Conservation (phyloP, 1,140 invertebrate species). For the Colletes latitarsis region DNA sequence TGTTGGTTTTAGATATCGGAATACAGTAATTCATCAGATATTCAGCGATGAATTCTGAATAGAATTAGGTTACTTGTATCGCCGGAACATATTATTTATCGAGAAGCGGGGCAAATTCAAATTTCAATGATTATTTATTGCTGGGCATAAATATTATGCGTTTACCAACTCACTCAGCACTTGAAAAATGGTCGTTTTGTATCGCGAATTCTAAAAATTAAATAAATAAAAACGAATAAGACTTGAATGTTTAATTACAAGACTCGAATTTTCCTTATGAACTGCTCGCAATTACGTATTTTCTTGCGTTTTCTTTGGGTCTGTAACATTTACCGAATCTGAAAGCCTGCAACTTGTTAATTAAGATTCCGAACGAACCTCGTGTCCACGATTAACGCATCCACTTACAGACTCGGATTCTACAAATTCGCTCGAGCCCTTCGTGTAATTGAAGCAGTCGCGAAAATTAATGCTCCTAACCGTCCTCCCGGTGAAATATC, state of each 20-base stretch:
- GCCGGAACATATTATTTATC: not conserved
- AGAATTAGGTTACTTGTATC: not conserved
- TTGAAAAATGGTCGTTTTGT: no score
- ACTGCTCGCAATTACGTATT: no score
- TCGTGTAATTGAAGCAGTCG: not conserved
- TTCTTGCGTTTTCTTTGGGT: no score
- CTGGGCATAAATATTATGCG: no score
- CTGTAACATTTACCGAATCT: no score
- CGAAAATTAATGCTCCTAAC: slow-evolving; percentile 2
- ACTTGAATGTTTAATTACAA: no score
- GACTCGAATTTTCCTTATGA: no score
- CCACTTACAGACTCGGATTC: not conserved
- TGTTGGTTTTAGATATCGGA: not conserved
- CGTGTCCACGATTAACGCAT: not conserved
- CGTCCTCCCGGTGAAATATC: not conserved
- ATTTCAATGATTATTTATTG: no score
- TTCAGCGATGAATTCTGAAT: not conserved
- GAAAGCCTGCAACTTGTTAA: not conserved
- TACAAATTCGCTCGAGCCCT: not conserved
- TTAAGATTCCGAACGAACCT: not conserved
- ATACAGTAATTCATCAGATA: not conserved
- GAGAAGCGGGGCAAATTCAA: no score
- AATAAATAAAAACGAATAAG: no score
- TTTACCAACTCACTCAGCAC: no score
- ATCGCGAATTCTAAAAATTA: no score